These are phyloP conservation scores for Zapus hudsonius DNA, from an alignment of 2,113 vertebrate species.

Conservation along the genomic window DNA sequence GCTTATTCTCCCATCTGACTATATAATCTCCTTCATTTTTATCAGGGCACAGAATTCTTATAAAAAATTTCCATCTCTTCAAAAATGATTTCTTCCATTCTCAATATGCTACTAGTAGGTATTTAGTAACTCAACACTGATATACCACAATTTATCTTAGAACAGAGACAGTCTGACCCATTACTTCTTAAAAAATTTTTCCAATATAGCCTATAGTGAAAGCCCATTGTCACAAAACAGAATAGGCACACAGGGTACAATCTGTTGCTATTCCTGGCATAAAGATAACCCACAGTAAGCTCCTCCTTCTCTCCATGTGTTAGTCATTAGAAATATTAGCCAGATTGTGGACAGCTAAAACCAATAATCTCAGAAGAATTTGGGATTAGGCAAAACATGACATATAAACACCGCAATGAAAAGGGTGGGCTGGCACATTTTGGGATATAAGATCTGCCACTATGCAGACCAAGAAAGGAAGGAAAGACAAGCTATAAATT, in stretches of 20 bases:
- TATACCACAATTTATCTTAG: neutral
- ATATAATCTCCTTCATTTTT: neutral
- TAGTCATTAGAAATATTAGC: neutral
- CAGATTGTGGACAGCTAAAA: neutral
- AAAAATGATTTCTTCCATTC: neutral
- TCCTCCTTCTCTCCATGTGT: neutral
- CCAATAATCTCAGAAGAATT: neutral
- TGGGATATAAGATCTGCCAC: neutral
- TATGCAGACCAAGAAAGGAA: neutral
- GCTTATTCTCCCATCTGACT: neutral
- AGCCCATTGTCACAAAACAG: neutral
- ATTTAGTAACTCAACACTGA: neutral
- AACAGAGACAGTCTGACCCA: neutral
- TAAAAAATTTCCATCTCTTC: neutral
- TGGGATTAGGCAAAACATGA: neutral
- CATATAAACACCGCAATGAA: neutral
- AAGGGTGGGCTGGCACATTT: neutral
- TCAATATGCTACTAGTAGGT: neutral
- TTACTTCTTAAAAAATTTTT: neutral
- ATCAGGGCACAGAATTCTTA: neutral
- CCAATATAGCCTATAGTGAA: neutral
- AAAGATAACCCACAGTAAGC: neutral
- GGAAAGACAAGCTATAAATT: fast-evolving
- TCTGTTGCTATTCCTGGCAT: neutral
- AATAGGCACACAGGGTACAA: neutral